Percentiles rank a stretch among this genome's conserved stretches.
Evolutionary conservation across 2,888 invertebrate genomes (phyloP).

Genomic region (Pachydiplax longipennis): DNA sequence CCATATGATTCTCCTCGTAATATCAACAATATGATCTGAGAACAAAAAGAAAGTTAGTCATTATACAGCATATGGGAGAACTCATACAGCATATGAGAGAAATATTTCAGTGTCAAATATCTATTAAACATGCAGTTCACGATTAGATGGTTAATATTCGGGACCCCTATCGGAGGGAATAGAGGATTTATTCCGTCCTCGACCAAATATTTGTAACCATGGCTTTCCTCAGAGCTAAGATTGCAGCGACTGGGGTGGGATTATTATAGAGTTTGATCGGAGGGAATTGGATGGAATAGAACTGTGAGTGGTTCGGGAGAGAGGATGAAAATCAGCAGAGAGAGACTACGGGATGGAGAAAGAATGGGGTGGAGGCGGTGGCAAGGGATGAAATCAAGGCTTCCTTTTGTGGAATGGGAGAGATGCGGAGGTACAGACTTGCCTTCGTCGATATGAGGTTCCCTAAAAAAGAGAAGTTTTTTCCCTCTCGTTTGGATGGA

Average conservation of each 20-base stretch:
- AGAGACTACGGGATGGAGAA: neutral
- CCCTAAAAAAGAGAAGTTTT: conserved; percentile 1
- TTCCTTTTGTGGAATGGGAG: neutral
- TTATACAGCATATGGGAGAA: too few relatives aligned
- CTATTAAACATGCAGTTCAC: too few relatives aligned
- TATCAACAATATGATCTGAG: too few relatives aligned
- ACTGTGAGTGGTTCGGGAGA: neutral
- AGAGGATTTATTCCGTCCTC: neutral
- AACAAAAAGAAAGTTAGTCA: too few relatives aligned
- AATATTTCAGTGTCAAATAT: too few relatives aligned
- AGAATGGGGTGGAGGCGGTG: neutral
- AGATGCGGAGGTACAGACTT: conserved; percentile 14
- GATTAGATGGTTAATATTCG: too few relatives aligned
- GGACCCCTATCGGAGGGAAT: too few relatives aligned
- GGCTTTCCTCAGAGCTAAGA: conserved; percentile 18
- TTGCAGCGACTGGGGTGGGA: conserved; percentile 8
- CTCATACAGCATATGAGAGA: too few relatives aligned
- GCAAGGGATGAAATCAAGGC: conserved; percentile 10
- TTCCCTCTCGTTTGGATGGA: neutral
- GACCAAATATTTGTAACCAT: conserved; percentile 30
- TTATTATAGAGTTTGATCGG: conserved; percentile 27
- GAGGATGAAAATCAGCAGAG: neutral
- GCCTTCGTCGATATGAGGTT: conserved; percentile 38
- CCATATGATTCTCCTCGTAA: too few relatives aligned
- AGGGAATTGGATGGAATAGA: conserved; percentile 38